These are phyloP conservation scores for Acanthisitta chloris DNA, from an alignment of 2,113 vertebrate species.

Conservation along the genomic window DNA sequence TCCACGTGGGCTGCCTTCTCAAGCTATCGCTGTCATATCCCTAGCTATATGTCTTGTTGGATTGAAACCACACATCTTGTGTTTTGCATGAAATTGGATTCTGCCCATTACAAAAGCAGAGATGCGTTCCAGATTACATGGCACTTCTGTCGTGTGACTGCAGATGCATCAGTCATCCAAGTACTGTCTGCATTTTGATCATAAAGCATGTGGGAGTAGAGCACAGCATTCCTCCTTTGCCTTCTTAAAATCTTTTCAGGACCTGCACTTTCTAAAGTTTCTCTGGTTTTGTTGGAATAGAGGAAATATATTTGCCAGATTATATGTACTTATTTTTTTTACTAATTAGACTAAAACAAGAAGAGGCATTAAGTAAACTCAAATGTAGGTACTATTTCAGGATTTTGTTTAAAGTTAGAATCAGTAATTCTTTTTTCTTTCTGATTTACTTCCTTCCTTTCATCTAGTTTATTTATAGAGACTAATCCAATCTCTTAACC, in stretches of 20 bases:
- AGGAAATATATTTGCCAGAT: not conserved
- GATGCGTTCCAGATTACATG: not conserved
- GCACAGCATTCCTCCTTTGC: not conserved
- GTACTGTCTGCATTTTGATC: not conserved
- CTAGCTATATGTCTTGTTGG: rapidly evolving
- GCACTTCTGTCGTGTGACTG: not conserved
- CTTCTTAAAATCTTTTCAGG: not conserved
- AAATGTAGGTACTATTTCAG: not conserved
- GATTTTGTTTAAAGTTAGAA: not conserved
- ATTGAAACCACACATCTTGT: not conserved
- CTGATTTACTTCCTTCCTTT: not conserved
- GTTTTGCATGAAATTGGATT: not conserved
- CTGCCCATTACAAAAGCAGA: not conserved
- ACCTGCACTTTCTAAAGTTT: not conserved
- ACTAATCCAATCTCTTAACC: not conserved
- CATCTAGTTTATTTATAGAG: not conserved
- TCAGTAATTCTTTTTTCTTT: not conserved
- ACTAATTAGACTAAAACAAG: not conserved
- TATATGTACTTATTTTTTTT: not conserved
- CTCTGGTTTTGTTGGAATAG: not conserved
- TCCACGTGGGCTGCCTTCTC: not conserved
- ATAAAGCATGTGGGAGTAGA: not conserved
- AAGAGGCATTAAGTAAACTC: not conserved
- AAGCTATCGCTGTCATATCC: not conserved
- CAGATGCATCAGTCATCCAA: not conserved